Percentiles rank a stretch among this genome's conserved stretches.
Evolutionary conservation across 1,140 invertebrate genomes (phyloP).

Genomic region (Apis cerana): DNA sequence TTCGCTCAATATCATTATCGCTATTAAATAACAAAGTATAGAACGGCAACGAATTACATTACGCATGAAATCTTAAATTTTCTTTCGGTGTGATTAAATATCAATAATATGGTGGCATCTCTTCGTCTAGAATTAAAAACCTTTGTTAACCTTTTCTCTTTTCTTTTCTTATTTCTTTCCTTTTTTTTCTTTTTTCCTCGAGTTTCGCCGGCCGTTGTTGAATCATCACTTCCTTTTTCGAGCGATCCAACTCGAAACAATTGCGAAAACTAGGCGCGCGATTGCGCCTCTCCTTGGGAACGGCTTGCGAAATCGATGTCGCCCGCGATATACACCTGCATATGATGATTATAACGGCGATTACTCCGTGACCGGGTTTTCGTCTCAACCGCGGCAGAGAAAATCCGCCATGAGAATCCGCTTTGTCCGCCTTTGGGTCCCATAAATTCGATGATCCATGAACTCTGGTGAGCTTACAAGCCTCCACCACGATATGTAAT

Average conservation of each 20-base stretch:
- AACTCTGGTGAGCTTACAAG: too few relatives aligned
- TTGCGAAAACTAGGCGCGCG: constrained; percentile 63
- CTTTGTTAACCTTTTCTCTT: too few relatives aligned
- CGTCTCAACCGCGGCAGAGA: constrained; percentile 58
- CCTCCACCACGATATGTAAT: not conserved
- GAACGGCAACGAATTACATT: too few relatives aligned
- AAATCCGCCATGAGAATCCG: constrained; percentile 50
- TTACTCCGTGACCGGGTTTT: constrained; percentile 65
- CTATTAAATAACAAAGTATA: too few relatives aligned
- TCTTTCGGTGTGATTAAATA: too few relatives aligned
- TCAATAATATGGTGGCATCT: too few relatives aligned
- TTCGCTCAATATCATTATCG: too few relatives aligned
- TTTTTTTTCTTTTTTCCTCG: not conserved
- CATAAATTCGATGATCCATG: too few relatives aligned
- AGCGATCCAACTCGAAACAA: constrained; percentile 32
- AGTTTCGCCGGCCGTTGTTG: constrained; percentile 5
- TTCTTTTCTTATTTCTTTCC: too few relatives aligned
- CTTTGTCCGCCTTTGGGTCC: constrained; percentile 33
- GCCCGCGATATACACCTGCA: constrained; percentile 67
- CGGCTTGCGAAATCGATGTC: constrained; percentile 77
- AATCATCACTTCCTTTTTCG: constrained; percentile 54
- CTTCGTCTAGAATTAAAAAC: too few relatives aligned
- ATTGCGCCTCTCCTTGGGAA: constrained; percentile 69
- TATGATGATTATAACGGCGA: constrained; percentile 66
- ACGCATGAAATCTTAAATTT: too few relatives aligned